Evolutionary conservation across 1,140 invertebrate genomes (phyloP).

Genomic region (Glossosoma conforme): DNA sequence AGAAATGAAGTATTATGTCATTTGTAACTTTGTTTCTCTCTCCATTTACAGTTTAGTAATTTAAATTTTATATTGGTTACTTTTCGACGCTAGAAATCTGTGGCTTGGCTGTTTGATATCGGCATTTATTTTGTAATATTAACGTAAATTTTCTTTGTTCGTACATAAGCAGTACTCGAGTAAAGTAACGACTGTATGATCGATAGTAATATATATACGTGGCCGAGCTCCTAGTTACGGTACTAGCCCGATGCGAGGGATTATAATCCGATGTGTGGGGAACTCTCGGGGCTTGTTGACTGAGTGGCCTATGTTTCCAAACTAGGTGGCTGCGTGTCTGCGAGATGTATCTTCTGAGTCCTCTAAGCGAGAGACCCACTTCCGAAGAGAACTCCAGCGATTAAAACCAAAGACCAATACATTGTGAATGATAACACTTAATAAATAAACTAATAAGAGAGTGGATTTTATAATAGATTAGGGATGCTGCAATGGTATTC

Average conservation of each 20-base stretch:
- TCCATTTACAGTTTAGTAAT: no score
- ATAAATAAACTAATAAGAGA: conserved; percentile 19
- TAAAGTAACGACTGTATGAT: not conserved
- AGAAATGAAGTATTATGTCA: no score
- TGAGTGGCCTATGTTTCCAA: conserved; percentile 28
- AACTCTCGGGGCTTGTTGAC: conserved; percentile 18
- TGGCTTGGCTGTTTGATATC: no score
- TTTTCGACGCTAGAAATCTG: no score
- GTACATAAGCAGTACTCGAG: not conserved
- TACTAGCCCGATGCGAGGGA: conserved; percentile 4
- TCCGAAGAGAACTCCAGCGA: conserved; percentile 17
- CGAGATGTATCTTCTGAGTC: conserved; percentile 15
- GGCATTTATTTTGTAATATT: no score
- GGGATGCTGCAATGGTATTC: conserved; percentile 29
- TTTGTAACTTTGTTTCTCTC: no score
- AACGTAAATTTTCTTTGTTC: no score
- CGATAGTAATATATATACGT: no score
- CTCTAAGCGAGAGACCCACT: conserved; percentile 19
- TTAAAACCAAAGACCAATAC: conserved; percentile 16
- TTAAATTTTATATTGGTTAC: no score
- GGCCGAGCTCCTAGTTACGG: conserved; percentile 12
- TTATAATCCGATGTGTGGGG: conserved; percentile 6
- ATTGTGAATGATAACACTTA: conserved; percentile 18
- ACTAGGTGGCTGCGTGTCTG: conserved; percentile 22
- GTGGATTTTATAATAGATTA: conserved; percentile 28